Evolutionary conservation across 2,888 invertebrate species (phyloP), one percentile per base, ranked within the genome.

Genomic region (Glaucopsyche alexis): DNA sequence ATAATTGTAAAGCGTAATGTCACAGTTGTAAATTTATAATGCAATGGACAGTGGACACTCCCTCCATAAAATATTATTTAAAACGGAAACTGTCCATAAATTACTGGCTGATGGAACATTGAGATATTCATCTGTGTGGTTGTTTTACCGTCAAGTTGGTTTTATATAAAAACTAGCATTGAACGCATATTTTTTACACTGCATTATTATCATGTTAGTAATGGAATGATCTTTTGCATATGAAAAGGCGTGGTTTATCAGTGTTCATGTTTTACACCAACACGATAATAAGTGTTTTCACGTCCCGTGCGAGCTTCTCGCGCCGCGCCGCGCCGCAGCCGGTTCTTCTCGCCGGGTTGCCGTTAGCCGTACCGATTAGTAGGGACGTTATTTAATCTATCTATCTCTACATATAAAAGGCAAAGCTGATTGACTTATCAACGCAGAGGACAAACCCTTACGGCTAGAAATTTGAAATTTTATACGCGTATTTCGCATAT

Each of bases 1-100:
- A 60, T 55, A 11, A 60, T 55, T 55, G 11, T 55, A 55, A 9
- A 55, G 55, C 52, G 16, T 52, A 52, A 8, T 52, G 52, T 55
- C 55, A 16, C 55, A 55, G 55, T 42, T 42, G 29, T 29, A 29
- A 29, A 29, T 29, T 8, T 52, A 0, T 16, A 52, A 52, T 55
- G 19, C 60, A 7, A 13, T 60, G 38, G 60, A 38, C 29, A 60
- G 9, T 60, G 29, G 14, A 60, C 13, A 60, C 29, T 60, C 2
- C 29, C 60, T 11, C 29, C 29, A 38, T 38, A 60, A 38, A 71
- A 71, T n/a, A 52, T 16, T 52, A 52, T 49, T 29, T 29, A 29
- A 71, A 71, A 71, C 66, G 66, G 66, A 66, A 66, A 66, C 42
- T 8, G 6, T 66, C 42, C 42, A 16, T 66, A 42, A 66, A 66